phyloP scores from a whole-genome alignment of 2,113 vertebrate species.

The Nanorana parkeri region DNA sequence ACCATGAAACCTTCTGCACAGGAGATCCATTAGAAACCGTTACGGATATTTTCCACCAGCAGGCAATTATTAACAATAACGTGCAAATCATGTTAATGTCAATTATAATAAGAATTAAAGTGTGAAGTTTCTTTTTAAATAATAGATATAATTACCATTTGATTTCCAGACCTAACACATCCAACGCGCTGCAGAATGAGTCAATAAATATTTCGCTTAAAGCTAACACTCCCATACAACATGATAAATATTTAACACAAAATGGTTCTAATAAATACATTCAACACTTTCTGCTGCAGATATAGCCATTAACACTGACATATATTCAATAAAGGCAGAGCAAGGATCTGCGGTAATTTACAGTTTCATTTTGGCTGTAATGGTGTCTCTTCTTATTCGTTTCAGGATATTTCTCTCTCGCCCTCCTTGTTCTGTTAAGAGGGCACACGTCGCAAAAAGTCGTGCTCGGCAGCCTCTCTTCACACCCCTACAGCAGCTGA shows the following conservation, averaged over 20 bases:
- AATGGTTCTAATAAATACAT: constrained; percentile 46
- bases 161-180: neutral
- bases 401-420: constrained; percentile 6
- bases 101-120: constrained; percentile 1
- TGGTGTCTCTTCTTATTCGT: constrained; percentile 10
- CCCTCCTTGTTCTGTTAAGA: constrained; percentile 2
- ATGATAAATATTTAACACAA: constrained; percentile 31
- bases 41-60: too few relatives aligned
- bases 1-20: too few relatives aligned
- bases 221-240: constrained; percentile 12
- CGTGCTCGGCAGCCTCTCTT: constrained; percentile 51
- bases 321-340: constrained; percentile 40
- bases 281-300: constrained; percentile 19
- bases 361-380: constrained; percentile 36
- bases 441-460: constrained; percentile 45
- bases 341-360: constrained; percentile 22
- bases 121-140: neutral
- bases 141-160: constrained; percentile 12
- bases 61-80: too few relatives aligned
- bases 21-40: too few relatives aligned
- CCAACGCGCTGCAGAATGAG: constrained; percentile 2
- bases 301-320: constrained; percentile 32
- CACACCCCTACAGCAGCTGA: constrained; percentile 44
- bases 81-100: too few relatives aligned
- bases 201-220: constrained; percentile 26